Percentiles rank a stretch among this genome's conserved stretches.
phyloP scores from a whole-genome alignment of 1,140 invertebrate species.

The Coptotermes formosanus region DNA sequence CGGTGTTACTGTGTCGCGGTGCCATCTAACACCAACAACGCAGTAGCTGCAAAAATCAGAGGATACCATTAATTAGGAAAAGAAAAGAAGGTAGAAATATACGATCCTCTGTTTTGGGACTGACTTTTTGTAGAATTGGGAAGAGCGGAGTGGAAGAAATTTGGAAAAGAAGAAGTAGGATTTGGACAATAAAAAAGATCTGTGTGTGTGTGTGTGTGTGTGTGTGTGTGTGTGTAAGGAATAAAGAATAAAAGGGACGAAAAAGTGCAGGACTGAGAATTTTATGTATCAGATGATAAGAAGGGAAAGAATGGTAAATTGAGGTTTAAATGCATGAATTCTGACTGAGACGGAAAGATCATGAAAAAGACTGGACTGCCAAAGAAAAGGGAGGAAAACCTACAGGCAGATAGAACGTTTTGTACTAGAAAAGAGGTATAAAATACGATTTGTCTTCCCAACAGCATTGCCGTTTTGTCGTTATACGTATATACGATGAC shows the following conservation, averaged over 20 bases:
- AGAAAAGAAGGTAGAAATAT: neutral
- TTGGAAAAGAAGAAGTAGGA: neutral
- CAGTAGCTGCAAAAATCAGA: neutral
- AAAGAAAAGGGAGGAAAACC: neutral
- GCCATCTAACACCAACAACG: too few species aligned
- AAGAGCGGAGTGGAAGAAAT: neutral
- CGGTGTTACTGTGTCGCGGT: too few species aligned
- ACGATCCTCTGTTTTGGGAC: neutral
- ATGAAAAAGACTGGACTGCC: neutral
- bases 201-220: neutral
- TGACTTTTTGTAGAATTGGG: neutral
- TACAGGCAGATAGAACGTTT: neutral
- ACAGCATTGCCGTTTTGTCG: conserved; percentile 7
- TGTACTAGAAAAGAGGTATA: neutral
- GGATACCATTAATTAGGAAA: neutral
- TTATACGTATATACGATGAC: neutral
- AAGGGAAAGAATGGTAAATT: neutral
- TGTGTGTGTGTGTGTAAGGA: neutral
- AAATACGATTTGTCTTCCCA: conserved; percentile 12
- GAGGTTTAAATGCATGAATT: neutral
- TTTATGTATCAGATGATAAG: neutral
- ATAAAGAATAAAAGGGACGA: neutral
- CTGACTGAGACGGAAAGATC: neutral
- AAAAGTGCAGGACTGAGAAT: neutral
- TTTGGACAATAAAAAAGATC: neutral